phyloP scores from a whole-genome alignment of 1,140 invertebrate species.

The Cydia pomonella region DNA sequence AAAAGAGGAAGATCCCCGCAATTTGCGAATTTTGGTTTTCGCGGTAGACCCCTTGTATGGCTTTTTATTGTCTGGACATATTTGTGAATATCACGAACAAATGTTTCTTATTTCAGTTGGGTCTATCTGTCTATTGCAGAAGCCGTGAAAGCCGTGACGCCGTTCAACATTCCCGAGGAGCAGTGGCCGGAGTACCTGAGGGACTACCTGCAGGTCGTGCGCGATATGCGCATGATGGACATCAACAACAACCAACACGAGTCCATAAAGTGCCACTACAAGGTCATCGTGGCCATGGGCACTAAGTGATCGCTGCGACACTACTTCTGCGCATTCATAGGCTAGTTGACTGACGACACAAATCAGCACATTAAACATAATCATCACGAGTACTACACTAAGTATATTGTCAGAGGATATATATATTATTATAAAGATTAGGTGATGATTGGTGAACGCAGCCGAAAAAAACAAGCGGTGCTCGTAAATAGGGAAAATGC shows the following conservation, averaged over 20 bases:
- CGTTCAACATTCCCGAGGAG: constrained; percentile 86
- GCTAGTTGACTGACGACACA: constrained; percentile 4
- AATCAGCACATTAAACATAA: not conserved
- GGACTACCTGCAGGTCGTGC: constrained; percentile 80
- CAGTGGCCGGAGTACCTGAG: constrained; percentile 84
- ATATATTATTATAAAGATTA: no score
- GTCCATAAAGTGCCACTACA: constrained; percentile 76
- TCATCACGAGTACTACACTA: no score
- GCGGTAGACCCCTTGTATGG: no score
- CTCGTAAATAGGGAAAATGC: no score
- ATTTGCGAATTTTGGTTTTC: no score
- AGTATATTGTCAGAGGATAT: no score
- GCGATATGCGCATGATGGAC: constrained; percentile 74
- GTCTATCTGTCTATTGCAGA: constrained; percentile 73
- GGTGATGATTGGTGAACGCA: no score
- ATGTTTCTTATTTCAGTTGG: no score
- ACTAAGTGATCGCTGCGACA: constrained; percentile 53
- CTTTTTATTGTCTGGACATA: no score
- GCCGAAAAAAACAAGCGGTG: no score
- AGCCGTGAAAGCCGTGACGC: constrained; percentile 87
- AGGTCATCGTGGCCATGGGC: constrained; percentile 81
- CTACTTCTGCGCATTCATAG: not conserved
- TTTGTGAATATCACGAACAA: no score
- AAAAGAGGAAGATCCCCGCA: no score
- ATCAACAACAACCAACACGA: constrained; percentile 65